Evolutionary conservation across 1,140 invertebrate genomes (phyloP).

Genomic region (Rhopalosiphum maidis): DNA sequence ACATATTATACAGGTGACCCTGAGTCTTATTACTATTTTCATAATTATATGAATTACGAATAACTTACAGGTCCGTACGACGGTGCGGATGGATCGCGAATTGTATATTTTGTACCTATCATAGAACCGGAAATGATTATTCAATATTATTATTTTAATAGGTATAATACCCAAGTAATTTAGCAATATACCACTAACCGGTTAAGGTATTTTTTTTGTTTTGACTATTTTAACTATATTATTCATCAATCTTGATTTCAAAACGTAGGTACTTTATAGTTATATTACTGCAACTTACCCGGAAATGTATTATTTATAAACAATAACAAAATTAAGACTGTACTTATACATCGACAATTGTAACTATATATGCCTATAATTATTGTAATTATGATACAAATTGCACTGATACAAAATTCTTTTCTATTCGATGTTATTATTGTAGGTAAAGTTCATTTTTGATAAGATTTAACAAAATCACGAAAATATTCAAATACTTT

Average conservation of each 20-base stretch:
- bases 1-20: background rate
- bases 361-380: background rate
- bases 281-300: background rate
- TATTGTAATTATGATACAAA: background rate
- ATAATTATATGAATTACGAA: background rate
- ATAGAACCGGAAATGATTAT: background rate
- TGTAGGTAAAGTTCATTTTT: background rate
- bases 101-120: background rate
- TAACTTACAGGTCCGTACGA: background rate
- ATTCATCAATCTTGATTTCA: background rate
- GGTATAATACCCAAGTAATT: background rate
- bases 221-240: background rate
- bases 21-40: background rate
- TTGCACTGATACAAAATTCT: background rate
- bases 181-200: background rate
- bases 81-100: background rate
- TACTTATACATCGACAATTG: background rate
- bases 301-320: slow-evolving; percentile 18
- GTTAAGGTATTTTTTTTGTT: background rate
- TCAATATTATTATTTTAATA: background rate
- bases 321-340: background rate
- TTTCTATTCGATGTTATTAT: background rate
- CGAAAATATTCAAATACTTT: no score
- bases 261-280: background rate
- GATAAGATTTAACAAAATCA: no score